Evolutionary conservation across 2,888 invertebrate species (phyloP).

Genomic region (Endomychus coccineus): DNA sequence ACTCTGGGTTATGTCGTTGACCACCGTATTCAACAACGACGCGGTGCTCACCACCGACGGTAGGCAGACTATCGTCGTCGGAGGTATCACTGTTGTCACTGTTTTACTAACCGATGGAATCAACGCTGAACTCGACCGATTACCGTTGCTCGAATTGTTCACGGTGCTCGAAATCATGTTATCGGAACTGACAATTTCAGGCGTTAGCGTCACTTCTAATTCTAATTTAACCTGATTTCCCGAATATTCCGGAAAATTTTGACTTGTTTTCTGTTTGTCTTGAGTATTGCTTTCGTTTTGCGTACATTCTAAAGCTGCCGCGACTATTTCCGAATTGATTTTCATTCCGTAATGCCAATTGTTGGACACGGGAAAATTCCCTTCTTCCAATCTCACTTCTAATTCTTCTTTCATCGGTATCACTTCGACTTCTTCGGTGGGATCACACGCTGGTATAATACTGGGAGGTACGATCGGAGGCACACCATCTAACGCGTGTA

Average conservation of each 20-base stretch:
- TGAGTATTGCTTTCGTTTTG: slow-evolving; percentile 1
- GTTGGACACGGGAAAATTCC: slow-evolving; percentile 44
- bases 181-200: slow-evolving; percentile 50
- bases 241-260: slow-evolving; percentile 13
- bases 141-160: slow-evolving; percentile 31
- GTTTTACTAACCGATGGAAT: slow-evolving; percentile 37
- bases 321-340: slow-evolving; percentile 46
- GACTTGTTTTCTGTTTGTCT: slow-evolving; percentile 5
- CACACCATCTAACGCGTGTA: slow-evolving; percentile 39
- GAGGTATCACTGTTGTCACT: slow-evolving; percentile 45
- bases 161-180: slow-evolving; percentile 50
- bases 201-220: slow-evolving; percentile 54
- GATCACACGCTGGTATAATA: slow-evolving; percentile 6
- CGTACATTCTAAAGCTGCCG: slow-evolving; percentile 43
- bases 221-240: slow-evolving; percentile 49
- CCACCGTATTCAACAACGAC: slow-evolving; percentile 32
- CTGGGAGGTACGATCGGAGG: slow-evolving; percentile 30
- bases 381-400: slow-evolving; percentile 49
- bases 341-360: slow-evolving; percentile 45
- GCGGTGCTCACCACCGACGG: slow-evolving; percentile 40
- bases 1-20: slow-evolving; percentile 27
- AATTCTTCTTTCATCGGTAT: slow-evolving; percentile 54
- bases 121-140: slow-evolving; percentile 31
- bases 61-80: slow-evolving; percentile 49
- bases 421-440: slow-evolving; percentile 41